These are phyloP conservation scores for Nothoprocta perdicaria DNA, from an alignment of 2,113 vertebrate species.

Conservation along the genomic window DNA sequence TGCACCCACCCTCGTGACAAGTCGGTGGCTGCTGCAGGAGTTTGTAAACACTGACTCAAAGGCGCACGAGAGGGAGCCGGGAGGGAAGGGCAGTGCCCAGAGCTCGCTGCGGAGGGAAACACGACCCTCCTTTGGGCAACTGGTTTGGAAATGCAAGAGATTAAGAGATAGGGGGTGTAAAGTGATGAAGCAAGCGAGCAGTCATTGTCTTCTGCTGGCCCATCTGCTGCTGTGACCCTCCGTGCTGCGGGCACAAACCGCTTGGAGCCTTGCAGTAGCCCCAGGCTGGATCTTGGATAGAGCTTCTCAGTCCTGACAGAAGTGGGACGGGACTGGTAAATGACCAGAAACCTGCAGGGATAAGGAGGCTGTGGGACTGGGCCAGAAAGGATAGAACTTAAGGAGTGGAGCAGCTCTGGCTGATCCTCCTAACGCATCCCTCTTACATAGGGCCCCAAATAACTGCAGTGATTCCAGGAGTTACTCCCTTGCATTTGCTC, in stretches of 20 bases:
- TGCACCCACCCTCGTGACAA: background rate
- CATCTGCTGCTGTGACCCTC: background rate
- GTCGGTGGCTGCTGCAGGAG: conserved; percentile 46
- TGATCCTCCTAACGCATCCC: background rate
- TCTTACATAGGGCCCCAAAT: background rate
- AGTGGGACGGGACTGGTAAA: background rate
- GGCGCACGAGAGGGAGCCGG: conserved; percentile 23
- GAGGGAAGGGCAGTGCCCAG: conserved; percentile 36
- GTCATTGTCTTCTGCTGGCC: background rate
- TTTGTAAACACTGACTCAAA: conserved; percentile 77
- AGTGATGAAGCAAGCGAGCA: background rate
- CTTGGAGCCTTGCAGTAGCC: background rate
- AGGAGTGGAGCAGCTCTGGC: background rate
- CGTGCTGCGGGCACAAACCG: background rate
- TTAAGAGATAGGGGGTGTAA: conserved; percentile 17
- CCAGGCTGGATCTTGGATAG: background rate
- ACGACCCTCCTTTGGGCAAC: conserved; percentile 34
- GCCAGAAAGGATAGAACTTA: background rate
- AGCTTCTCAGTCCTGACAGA: background rate
- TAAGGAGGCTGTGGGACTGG: background rate
- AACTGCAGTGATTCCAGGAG: background rate
- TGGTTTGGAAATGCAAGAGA: conserved; percentile 47
- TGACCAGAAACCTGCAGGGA: background rate
- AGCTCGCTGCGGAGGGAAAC: conserved; percentile 8
- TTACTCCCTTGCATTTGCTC: background rate